These are phyloP conservation scores for Hermodice carunculata DNA, from an alignment of 2,888 invertebrate genomes.

Conservation along the genomic window DNA sequence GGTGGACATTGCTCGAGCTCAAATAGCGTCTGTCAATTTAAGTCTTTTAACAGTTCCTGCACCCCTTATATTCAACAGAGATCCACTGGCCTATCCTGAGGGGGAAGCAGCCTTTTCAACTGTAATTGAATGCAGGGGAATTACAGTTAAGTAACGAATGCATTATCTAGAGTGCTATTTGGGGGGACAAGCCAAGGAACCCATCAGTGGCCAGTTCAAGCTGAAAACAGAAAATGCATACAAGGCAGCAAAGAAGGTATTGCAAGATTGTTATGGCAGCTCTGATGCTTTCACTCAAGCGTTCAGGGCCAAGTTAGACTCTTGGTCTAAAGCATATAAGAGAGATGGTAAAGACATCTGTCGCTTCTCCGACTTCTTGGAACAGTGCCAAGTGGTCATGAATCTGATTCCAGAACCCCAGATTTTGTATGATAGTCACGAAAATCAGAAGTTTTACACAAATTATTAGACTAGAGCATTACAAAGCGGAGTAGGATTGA, in stretches of 20 bases:
- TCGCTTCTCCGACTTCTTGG: slow-evolving; percentile 18
- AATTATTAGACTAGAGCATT: slow-evolving; percentile 34
- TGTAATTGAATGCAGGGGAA: not conserved
- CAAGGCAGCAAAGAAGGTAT: slow-evolving; percentile 25
- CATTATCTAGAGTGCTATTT: no score
- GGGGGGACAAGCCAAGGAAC: no score
- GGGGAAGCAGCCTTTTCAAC: not conserved
- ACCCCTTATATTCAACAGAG: slow-evolving; percentile 29
- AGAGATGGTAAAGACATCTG: slow-evolving; percentile 13
- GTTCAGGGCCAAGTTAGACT: slow-evolving; percentile 34
- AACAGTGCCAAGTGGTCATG: slow-evolving; percentile 14
- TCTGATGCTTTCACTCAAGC: slow-evolving; percentile 31
- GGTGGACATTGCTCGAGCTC: no score
- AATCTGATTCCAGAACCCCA: not conserved
- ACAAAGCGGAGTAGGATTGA: slow-evolving; percentile 29
- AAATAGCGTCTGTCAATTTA: no score
- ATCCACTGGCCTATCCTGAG: not conserved
- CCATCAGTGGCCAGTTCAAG: not conserved
- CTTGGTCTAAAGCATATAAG: slow-evolving; percentile 27
- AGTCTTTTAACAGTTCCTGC: slow-evolving; percentile 30
- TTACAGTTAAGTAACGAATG: not conserved
- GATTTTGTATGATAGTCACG: not conserved
- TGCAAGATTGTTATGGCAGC: slow-evolving; percentile 35
- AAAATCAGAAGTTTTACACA: slow-evolving; percentile 34
- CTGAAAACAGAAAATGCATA: slow-evolving; percentile 20